A percentile compares a stretch with the other conserved stretches of the same genome.
These are phyloP conservation scores for Menidia menidia DNA, from an alignment of 2,797 vertebrate genomes.

Conservation along the genomic window DNA sequence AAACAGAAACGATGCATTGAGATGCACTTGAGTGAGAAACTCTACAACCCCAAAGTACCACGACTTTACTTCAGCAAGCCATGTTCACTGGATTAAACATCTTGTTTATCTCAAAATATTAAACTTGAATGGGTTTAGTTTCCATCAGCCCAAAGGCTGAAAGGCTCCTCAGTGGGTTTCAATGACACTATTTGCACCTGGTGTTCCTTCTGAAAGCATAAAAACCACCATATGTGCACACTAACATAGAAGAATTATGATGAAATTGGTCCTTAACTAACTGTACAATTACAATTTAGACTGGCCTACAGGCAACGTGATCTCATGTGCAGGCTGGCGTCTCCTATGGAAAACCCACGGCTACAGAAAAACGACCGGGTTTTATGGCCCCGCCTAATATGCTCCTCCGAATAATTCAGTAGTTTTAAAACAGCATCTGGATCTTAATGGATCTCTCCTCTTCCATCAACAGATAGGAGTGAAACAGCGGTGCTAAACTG, in stretches of 20 bases:
- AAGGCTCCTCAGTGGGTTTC: not conserved
- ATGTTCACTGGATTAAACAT: too few relatives aligned
- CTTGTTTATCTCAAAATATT: too few relatives aligned
- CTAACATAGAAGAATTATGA: not conserved
- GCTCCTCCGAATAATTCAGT: conserved; percentile 1
- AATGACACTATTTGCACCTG: not conserved
- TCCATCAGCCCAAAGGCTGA: not conserved
- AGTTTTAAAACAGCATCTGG: not conserved
- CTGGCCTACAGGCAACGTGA: not conserved
- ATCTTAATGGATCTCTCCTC: conserved; percentile 13
- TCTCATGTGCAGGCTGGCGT: not conserved
- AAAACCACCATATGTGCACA: not conserved
- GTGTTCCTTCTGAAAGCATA: not conserved
- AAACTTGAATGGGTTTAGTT: not conserved
- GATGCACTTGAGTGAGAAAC: too few relatives aligned
- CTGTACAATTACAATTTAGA: too few relatives aligned
- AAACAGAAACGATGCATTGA: too few relatives aligned
- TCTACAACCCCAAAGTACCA: too few relatives aligned
- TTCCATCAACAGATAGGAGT: not conserved
- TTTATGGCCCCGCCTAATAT: not conserved
- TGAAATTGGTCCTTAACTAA: not conserved
- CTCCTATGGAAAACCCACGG: not conserved
- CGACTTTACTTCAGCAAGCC: too few relatives aligned
- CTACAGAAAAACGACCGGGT: not conserved
- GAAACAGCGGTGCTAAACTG: not conserved